Evolutionary conservation across 2,888 invertebrate genomes (phyloP), one percentile per base, ranked within the genome.

Genomic region (Hypena proboscidalis): DNA sequence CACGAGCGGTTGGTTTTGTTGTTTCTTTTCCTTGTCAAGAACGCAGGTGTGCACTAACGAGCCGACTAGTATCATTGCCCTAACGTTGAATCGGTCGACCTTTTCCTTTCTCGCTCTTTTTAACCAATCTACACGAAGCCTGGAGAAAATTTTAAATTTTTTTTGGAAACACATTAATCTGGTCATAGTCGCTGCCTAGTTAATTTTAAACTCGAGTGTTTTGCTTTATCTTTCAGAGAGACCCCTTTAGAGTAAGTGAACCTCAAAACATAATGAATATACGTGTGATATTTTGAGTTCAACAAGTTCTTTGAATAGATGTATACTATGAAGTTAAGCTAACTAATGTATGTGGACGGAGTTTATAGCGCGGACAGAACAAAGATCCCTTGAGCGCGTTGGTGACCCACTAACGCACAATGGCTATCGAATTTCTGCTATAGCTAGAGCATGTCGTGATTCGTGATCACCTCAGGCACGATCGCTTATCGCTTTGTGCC

Each of bases 331-430:
- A 37, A 39, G 8, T 35, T 35, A 43, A 22, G 36, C 14, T 20
- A 19, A 36, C 8, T 27, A 25, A 11, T 36, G 17, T 34, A 38
- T 27, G 20, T 39, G 19, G 23, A 21, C 31, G 38, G 27, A 47
- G 32, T 31, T 47, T 25, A 21, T 37, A 43, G 45, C 36, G 32
- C 43, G 44, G 46, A 47, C 48, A 53, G 57, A 70, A 77, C 74
- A 77, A 75, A 74, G 72, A 67, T 65, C 64, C 45, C 53, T 68
- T 58, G 55, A 61, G 58, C 52, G 45, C 46, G 53, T 43, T 54
- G 52, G 63, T 84, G 85, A 86, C 85, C 86, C 67, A 85, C 63
- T 82, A 83, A 81, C 71, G 73, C 68, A 77, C 67, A 77, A 79
- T 70, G 62, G 79, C 69, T 76, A 83, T 83, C 83, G 70, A 80